These are phyloP conservation scores for Drosophila yooni DNA, from an alignment of 2,888 invertebrate genomes.

Conservation along the genomic window DNA sequence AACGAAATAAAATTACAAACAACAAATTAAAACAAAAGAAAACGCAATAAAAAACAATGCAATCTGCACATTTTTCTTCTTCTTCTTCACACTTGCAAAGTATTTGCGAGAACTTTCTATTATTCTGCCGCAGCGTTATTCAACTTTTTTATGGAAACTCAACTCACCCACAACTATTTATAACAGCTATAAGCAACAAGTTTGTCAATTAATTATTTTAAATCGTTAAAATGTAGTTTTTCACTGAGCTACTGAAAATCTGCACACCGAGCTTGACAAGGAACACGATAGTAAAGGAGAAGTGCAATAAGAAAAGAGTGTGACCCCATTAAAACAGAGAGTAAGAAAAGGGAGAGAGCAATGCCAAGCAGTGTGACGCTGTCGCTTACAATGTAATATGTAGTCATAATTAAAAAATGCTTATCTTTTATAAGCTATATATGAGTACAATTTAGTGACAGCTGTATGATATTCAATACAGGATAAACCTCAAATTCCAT, in stretches of 20 bases:
- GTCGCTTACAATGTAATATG: constrained; percentile 1
- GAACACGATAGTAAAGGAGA: constrained; percentile 11
- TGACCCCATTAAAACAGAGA: constrained; percentile 20
- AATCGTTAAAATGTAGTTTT: constrained; percentile 18
- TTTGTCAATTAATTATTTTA: background rate
- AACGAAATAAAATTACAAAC: constrained; percentile 34
- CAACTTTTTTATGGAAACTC: background rate
- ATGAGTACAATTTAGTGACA: background rate
- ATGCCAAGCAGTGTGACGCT: constrained; percentile 32
- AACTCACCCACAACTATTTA: constrained; percentile 32
- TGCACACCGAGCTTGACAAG: constrained; percentile 4
- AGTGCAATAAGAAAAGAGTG: constrained; percentile 27
- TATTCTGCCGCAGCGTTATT: background rate
- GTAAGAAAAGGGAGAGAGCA: background rate
- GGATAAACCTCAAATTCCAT: background rate
- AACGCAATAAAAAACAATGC: constrained; percentile 1
- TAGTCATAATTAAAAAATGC: background rate
- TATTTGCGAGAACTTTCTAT: constrained; percentile 27
- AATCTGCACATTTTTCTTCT: background rate
- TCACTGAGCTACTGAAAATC: background rate
- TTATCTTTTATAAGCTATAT: background rate
- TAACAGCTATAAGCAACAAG: background rate
- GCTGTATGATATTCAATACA: background rate
- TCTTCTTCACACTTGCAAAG: constrained; percentile 19
- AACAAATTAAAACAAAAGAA: constrained; percentile 22